Percentiles rank a stretch among this genome's conserved stretches.
phyloP scores from a whole-genome alignment of 2,113 vertebrate genomes.

The Zeus faber region DNA sequence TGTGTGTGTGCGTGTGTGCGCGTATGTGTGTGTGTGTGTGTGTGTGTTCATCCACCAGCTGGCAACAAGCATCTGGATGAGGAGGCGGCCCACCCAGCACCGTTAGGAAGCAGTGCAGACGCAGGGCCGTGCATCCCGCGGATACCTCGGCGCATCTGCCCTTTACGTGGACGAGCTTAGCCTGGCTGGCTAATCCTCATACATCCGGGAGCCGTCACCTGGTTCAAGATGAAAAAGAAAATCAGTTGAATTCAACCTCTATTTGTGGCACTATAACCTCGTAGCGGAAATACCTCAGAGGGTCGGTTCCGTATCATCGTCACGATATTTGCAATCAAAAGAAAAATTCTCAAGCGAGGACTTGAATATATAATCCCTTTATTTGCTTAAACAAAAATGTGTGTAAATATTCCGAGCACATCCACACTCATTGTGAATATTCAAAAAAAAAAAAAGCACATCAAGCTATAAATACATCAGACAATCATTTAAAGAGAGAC shows the following conservation, averaged over 20 bases:
- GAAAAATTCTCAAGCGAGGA: neutral
- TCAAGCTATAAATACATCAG: conserved; percentile 39
- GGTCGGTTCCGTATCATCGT: no score
- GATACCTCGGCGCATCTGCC: no score
- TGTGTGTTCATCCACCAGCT: neutral
- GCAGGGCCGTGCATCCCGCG: no score
- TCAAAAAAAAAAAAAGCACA: conserved; percentile 52
- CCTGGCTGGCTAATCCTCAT: conserved; percentile 16
- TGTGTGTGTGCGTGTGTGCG: neutral
- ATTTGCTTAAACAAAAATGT: conserved; percentile 56
- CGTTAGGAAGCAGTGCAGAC: no score
- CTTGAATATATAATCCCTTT: conserved; percentile 46
- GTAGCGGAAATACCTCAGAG: no score
- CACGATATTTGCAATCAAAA: conserved; percentile 12
- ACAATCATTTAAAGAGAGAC: conserved; percentile 26
- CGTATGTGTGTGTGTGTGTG: conserved; percentile 1
- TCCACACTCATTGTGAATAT: no score
- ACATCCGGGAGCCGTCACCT: conserved; percentile 35
- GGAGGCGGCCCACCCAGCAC: neutral
- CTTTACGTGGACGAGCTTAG: no score
- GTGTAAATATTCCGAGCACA: no score
- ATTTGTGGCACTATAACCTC: no score
- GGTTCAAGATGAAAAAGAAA: no score
- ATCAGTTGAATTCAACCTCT: no score
- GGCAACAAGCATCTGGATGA: neutral